Evolutionary conservation across 1,140 invertebrate genomes (phyloP), one percentile per base, ranked within the genome.

Genomic region (Nasonia vitripennis): DNA sequence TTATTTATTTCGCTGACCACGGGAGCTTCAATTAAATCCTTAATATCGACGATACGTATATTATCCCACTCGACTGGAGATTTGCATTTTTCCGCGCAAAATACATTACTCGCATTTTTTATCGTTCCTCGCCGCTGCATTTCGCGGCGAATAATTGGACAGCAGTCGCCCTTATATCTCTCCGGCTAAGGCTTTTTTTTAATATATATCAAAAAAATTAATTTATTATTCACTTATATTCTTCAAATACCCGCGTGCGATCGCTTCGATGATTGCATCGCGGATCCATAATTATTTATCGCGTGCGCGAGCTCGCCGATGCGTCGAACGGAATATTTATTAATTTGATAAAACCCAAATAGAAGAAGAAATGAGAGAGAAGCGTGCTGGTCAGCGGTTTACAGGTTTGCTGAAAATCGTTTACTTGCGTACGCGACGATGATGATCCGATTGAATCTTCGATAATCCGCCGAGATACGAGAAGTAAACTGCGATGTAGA

Each of bases 1-100:
- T 77, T 77, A 77, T 77, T 48, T 48, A 77, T 77, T 77, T 77
- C n/a, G 23, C 20, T 17, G 55, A 20, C 55, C 55, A 62, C 20
- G 20, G 17, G 20, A n/a, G 55, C 31, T 51, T 23, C 31, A 77
- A 77, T 77, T 77, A 77, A 77, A 77, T 77, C 45, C 7, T 51
- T 27, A 75, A 75, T 75, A 75, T 75, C 73, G 34, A n/a, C 73
- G 37, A 75, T 75, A 34, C 34, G 34, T 45, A 75, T 7, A 41
- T 37, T 75, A 75, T 10, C 34, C 12, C 7, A 6, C 55, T 17
- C 55, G n/a, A 20, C 20, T 62, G 17, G 55, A 62, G 55, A 71
- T 71, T 75, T 75, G 20, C 34, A 75, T 41, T 75, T 37, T 41
- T n/a, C 20, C 37, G 7, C 37, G 20, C 12, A 75, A 75, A 75